Evolutionary conservation across 2,888 invertebrate genomes (phyloP).

Genomic region (Pteria penguin): DNA sequence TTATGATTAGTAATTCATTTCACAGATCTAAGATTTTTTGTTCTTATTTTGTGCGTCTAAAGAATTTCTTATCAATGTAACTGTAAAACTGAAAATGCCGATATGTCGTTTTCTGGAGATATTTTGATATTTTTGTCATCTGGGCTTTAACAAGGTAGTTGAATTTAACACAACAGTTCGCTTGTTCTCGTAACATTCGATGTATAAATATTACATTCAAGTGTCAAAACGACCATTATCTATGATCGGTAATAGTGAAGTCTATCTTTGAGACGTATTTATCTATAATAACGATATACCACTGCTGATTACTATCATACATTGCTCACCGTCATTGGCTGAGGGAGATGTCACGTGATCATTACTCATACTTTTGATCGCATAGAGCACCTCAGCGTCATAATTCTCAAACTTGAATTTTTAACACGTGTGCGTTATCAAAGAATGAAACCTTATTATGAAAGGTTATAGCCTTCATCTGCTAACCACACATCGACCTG

Average conservation of each 20-base stretch:
- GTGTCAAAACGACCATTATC: conserved; percentile 16
- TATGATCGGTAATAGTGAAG: background rate
- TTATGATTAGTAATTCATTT: conserved; percentile 33
- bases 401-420: background rate
- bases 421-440: conserved; percentile 12
- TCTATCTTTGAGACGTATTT: conserved; percentile 1
- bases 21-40: conserved; percentile 9
- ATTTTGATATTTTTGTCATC: background rate
- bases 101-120: background rate
- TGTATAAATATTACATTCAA: conserved; percentile 17
- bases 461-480: conserved; percentile 9
- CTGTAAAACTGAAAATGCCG: background rate
- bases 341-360: background rate
- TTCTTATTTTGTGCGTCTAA: background rate
- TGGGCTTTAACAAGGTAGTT: background rate
- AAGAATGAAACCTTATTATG: conserved; percentile 1
- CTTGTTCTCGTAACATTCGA: background rate
- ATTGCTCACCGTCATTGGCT: background rate
- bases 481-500: no score
- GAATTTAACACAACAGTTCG: background rate
- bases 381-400: background rate
- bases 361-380: background rate
- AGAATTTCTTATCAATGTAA: background rate
- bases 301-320: background rate
- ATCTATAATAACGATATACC: background rate